Conservation (phyloP, 1,140 invertebrate genomes). For the Thaumetopoea pityocampa region DNA sequence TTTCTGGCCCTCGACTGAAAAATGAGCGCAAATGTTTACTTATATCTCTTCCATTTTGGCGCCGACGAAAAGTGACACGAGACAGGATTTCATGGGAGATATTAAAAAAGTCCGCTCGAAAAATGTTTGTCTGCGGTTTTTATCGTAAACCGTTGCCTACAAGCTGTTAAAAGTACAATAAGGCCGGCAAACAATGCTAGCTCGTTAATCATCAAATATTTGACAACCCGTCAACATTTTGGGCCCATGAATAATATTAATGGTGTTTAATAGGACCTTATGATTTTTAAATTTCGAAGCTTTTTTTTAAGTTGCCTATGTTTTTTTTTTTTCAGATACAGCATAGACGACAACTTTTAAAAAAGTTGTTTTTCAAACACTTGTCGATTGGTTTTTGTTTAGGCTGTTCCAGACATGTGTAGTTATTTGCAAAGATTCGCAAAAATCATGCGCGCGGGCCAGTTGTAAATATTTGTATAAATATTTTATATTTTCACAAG, state of each 20-base stretch:
- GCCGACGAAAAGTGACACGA: slow-evolving; percentile 38
- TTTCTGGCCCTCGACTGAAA: slow-evolving; percentile 34
- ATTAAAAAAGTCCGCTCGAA: slow-evolving; percentile 38
- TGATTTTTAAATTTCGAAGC: too few species aligned
- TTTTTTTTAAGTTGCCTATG: too few species aligned
- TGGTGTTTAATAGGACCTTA: slow-evolving; percentile 18
- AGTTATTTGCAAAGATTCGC: too few species aligned
- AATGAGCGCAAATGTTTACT: slow-evolving; percentile 49
- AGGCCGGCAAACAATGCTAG: slow-evolving; percentile 32
- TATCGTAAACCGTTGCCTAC: slow-evolving; percentile 22
- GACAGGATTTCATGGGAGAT: slow-evolving; percentile 36
- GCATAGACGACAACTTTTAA: too few species aligned
- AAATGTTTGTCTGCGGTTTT: slow-evolving; percentile 26
- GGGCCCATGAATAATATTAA: slow-evolving; percentile 22
- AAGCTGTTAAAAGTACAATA: slow-evolving; percentile 31
- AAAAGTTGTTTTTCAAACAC: too few species aligned
- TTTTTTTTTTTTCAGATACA: too few species aligned
- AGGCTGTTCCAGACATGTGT: too few species aligned
- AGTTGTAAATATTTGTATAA: too few species aligned
- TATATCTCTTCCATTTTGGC: slow-evolving; percentile 38
- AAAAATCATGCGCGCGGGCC: too few species aligned
- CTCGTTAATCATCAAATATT: slow-evolving; percentile 41
- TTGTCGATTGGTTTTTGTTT: too few species aligned
- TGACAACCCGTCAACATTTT: slow-evolving; percentile 34
- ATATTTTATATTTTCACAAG: too few species aligned